Evolutionary conservation across 2,797 vertebrate genomes (phyloP).

Genomic region (Girardinus metallicus): DNA sequence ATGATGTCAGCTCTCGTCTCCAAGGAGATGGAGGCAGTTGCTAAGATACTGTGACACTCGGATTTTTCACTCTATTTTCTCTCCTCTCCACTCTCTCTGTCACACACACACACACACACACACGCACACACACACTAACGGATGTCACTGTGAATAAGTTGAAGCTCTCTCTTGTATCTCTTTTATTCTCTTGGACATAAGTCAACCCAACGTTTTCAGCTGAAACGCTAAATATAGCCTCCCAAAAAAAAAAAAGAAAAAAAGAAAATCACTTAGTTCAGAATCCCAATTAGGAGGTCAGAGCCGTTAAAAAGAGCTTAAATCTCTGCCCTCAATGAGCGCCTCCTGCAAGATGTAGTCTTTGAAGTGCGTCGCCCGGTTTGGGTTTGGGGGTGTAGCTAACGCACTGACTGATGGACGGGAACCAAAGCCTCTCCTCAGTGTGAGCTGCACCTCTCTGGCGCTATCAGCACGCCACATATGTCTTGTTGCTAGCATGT

Average conservation of each 20-base stretch:
- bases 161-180: slow-evolving; percentile 67
- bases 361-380: slow-evolving; percentile 51
- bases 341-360: slow-evolving; percentile 41
- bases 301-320: slow-evolving; percentile 43
- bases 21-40: slow-evolving; percentile 86
- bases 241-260: slow-evolving; percentile 39
- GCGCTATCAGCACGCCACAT: slow-evolving; percentile 79
- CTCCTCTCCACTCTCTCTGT: slow-evolving; percentile 50
- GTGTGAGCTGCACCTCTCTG: slow-evolving; percentile 70
- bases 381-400: slow-evolving; percentile 42
- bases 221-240: slow-evolving; percentile 63
- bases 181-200: slow-evolving; percentile 70
- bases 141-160: slow-evolving; percentile 74
- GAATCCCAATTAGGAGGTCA: slow-evolving; percentile 37
- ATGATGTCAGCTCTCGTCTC: slow-evolving; percentile 84
- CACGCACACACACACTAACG: slow-evolving; percentile 32
- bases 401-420: slow-evolving; percentile 61
- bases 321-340: slow-evolving; percentile 19
- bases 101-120: slow-evolving; percentile 44
- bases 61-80: slow-evolving; percentile 77
- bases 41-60: slow-evolving; percentile 86
- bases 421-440: slow-evolving; percentile 63
- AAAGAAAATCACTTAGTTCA: slow-evolving; percentile 59
- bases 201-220: slow-evolving; percentile 54
- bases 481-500: slow-evolving; percentile 76